These are phyloP conservation scores for Cydia fagiglandana DNA, from an alignment of 1,140 invertebrate species.

Conservation along the genomic window DNA sequence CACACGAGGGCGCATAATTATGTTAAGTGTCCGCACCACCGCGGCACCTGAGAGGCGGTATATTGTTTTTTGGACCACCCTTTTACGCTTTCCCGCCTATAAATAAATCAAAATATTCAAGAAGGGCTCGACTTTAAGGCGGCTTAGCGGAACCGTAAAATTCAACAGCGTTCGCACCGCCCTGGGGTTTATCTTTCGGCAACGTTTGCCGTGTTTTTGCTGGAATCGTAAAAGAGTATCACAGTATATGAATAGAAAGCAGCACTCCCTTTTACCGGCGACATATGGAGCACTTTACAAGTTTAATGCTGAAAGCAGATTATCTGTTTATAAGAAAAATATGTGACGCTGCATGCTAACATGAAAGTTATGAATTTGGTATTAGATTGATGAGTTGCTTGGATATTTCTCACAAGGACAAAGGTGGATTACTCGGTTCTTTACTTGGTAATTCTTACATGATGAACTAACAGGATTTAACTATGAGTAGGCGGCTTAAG, in stretches of 20 bases:
- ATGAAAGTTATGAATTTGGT: constrained; percentile 20
- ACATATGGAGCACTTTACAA: constrained; percentile 67
- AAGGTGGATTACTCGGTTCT: neutral
- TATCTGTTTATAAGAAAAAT: constrained; percentile 54
- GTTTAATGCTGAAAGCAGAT: constrained; percentile 60
- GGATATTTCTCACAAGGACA: neutral
- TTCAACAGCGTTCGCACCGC: constrained; percentile 73
- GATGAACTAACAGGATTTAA: neutral
- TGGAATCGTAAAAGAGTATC: constrained; percentile 73
- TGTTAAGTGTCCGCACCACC: constrained; percentile 50
- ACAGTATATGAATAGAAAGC: constrained; percentile 70
- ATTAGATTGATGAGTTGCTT: constrained; percentile 10
- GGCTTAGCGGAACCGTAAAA: constrained; percentile 78
- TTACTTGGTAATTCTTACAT: neutral
- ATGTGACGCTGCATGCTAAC: constrained; percentile 35
- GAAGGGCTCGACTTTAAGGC: constrained; percentile 76
- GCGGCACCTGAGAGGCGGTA: constrained; percentile 57
- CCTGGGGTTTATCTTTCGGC: constrained; percentile 70
- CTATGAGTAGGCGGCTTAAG: neutral
- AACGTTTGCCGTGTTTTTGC: constrained; percentile 66
- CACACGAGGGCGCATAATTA: constrained; percentile 46
- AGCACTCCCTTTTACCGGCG: constrained; percentile 62
- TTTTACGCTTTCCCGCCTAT: constrained; percentile 73
- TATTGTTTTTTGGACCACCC: constrained; percentile 73
- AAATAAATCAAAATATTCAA: constrained; percentile 80